Evolutionary conservation across 2,113 vertebrate species (phyloP), one percentile per base, ranked within the genome.

Genomic region (Argyrosomus japonicus): DNA sequence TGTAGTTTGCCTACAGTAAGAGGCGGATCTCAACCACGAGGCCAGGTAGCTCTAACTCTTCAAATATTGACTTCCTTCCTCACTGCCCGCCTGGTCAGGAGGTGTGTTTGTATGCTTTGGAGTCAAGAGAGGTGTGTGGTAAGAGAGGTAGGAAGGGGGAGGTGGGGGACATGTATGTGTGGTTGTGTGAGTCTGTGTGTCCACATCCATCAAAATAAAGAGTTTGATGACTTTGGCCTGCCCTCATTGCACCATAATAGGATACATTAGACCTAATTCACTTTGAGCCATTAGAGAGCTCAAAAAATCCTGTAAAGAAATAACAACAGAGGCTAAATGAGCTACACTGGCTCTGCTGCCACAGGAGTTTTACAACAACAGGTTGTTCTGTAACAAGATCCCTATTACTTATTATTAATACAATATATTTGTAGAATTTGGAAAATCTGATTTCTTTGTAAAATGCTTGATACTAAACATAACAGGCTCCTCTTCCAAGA

Each of bases 41-140:
- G 71, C 84, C 86, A 84, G 87, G 89, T 86, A 90, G 86, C 87
- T 81, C 68, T 64, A 77, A 78, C 88, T 91, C 71, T 68, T 91
- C 91, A 93, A 94, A 94, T 93, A 93, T 93, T 94, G 92, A 93
- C 93, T 93, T 94, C 91, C 91, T 94, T 88, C 90, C 91, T 92
- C 27, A 7, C 87, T 58, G 82, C 79, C 87, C 40, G 93, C 79
- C 88, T 82, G 87, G 51, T 93, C 88, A 78, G 87, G 90, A 92
- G 68, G 89, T 90, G 92, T 93, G 92, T 92, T 93, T 95, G 90
- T 95, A 79, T 94, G 89, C 89, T 90, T 91, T 93, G 86, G 90
- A 93, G 87, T 84, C 79, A 75, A 81, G 70, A 87, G 81, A 90
- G 88, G 80, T 91, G 86, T 89, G 91, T 89, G 88, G 91, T 89